phyloP scores from a whole-genome alignment of 2,797 vertebrate genomes.

The Mus caroli region DNA sequence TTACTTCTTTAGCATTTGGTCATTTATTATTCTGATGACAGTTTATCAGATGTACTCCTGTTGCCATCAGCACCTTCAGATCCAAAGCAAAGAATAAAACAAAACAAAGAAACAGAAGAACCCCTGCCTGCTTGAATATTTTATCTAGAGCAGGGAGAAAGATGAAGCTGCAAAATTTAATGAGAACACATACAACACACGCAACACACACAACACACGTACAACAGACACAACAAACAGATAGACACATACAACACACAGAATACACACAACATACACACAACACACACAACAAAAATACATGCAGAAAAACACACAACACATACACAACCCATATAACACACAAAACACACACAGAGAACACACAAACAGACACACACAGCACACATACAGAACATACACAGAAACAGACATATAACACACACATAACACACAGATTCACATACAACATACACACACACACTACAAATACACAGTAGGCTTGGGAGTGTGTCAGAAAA shows the following conservation, averaged over 20 bases:
- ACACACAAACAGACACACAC: not conserved
- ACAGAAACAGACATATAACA: too few species aligned
- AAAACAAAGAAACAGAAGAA: not conserved
- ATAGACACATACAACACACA: not conserved
- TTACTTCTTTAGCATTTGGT: not conserved
- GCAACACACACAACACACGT: too few species aligned
- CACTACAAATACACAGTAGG: not conserved
- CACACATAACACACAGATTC: too few species aligned
- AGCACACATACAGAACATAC: not conserved
- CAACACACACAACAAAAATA: not conserved
- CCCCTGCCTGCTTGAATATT: not conserved
- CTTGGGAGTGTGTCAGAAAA: not conserved
- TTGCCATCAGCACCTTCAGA: not conserved
- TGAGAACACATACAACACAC: not conserved
- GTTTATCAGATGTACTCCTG: not conserved
- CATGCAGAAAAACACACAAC: too few species aligned
- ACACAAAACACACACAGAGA: too few species aligned
- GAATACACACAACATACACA: not conserved
- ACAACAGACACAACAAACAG: not conserved
- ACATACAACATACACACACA: not conserved
- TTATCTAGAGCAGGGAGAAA: not conserved
- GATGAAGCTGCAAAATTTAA: not conserved
- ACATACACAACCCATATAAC: not conserved
- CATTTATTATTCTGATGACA: not conserved
- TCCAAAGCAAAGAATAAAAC: not conserved